Evolutionary conservation across 2,888 invertebrate genomes (phyloP), one percentile per base, ranked within the genome.

Genomic region (Cantharis lateralis): DNA sequence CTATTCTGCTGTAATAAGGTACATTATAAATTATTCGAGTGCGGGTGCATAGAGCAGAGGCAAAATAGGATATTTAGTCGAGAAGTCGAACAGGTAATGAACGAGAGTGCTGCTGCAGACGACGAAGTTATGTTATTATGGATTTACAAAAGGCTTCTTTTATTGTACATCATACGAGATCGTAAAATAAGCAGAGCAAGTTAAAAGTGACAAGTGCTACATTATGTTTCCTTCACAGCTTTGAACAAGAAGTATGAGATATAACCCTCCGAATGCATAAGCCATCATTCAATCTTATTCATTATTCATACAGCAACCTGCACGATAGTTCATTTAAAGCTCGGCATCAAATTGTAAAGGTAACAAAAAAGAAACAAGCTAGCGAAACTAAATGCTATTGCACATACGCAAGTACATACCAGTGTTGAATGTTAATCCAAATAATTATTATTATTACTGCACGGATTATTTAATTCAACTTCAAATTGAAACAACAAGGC

Each of bases 211-310:
- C 76, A 76, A 76, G 76, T 62, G 72, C 72, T 70, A 69, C 72
- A 71, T 71, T 75, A 75, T 75, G 68, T 72, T 71, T 62, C 71
- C 74, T 70, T 70, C 70, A 10, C 69, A 20, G 32, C 26, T 74
- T 62, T 48, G 70, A 70, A 66, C 61, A 61, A 71, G 74, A 70
- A 68, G 71, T 68, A 66, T n/a, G 71, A 64, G 70, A 76, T 76
- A 76, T 63, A 71, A 70, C 77, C 74, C 71, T 71, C 71, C 24
- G 71, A 77, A 77, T 77, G 77, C 77, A 77, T 77, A 77, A 73
- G 68, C 68, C 71, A 72, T 76, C 72, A 68, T 62, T 62, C 66
- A 68, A 18, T 11, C 62, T 77, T 74, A 77, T 77, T 77, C 77
- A 70, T 77, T 77, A 77, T 77, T 77, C 77, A 77, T 77, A 66